Base-by-base conservation (phyloP, 2,888 invertebrate genomes). In the Macaria liturata region DNA sequence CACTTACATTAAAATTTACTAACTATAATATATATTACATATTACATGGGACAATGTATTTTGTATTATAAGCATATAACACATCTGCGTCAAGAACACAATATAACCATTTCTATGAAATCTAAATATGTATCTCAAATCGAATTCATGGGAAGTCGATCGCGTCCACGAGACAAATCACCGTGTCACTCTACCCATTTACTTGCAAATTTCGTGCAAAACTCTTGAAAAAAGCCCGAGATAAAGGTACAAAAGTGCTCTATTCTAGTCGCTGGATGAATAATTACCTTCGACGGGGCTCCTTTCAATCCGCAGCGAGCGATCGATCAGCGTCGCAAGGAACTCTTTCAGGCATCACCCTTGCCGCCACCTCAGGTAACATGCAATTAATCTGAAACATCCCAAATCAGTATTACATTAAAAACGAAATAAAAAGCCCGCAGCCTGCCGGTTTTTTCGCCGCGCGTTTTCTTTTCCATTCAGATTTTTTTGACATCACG, bases 401-500 rank as follows among this genome's bases (percentile, higher is more conserved):
- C 91, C 91, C 85, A 84, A 88, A 90, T 92, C 89, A 89, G 91
- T 88, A 89, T 91, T 90, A 86, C 90, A 91, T 92, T 91, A 91
- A 90, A 86, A 89, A 84, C 86, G 76, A 88, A 88, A 91, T 88
- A 88, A 89, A 86, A 90, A 86, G 81, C 83, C 80, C 80, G 72
- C 81, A 78, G 86, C 84, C 85, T 80, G 87, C 79, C 79, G 61
- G 86, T 87, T 90, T 90, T 90, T 91, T 90, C 86, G 82, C 84
- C 71, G 75, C 78, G 82, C 87, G 89, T 89, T 91, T 91, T 89
- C 90, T 89, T 91, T 88, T 85, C 86, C 90, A 91, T 91, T 91
- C 91, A 91, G 89, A 88, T 91, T 91, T 91, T 92, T 92, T 92
- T 92, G 92, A 92, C 92, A 92, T 85, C 81, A 88, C 90, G 92